Base-by-base conservation (phyloP, 2,888 invertebrate species). In the Lithophane semibrunnea region DNA sequence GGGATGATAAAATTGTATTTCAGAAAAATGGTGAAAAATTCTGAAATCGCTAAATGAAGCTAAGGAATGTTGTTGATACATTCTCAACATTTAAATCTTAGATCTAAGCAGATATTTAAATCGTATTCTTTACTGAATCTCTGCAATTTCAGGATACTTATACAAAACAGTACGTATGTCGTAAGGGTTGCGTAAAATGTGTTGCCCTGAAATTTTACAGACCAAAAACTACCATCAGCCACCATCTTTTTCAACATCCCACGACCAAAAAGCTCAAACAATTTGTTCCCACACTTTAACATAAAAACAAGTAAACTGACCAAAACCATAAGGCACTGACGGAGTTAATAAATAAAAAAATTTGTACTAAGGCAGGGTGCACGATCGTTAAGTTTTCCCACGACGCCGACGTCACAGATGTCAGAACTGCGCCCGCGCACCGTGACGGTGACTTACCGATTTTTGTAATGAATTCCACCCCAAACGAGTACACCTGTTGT, bases 391-490 rank as follows among this genome's bases (percentile, higher is more conserved):
- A 94, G 95, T 96, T 96, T 96, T 96, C 96, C 96, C 96, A 96
- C 96, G 95, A 91, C 90, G 92, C 79, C 91, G 95, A 90, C 90
- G 92, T 82, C 92, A 88, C 93, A 96, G 92, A 95, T 95, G 96
- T 92, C 92, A 92, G 86, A 86, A 56, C 87, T 81, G 91, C 92
- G 94, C 93, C 89, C 94, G 93, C 93, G 90, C 91, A 94, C 92
- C 96, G 95, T 95, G 94, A 96, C 96, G 93, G 96, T 96, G 96
- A 91, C 96, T 95, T 96, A 96, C 96, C 95, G 96, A 95, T 96
- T 94, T 79, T 93, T 92, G 88, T 92, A 92, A 93, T 92, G 91
- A 93, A 93, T 92, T 91, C 89, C 90, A 92, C 92, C 91, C 92
- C 91, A 87, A 91, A 88, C 79, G 80, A 79, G 82, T 86, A 86